Evolutionary conservation across 1,140 invertebrate species (phyloP).

Genomic region (Drosophila kanapiae): DNA sequence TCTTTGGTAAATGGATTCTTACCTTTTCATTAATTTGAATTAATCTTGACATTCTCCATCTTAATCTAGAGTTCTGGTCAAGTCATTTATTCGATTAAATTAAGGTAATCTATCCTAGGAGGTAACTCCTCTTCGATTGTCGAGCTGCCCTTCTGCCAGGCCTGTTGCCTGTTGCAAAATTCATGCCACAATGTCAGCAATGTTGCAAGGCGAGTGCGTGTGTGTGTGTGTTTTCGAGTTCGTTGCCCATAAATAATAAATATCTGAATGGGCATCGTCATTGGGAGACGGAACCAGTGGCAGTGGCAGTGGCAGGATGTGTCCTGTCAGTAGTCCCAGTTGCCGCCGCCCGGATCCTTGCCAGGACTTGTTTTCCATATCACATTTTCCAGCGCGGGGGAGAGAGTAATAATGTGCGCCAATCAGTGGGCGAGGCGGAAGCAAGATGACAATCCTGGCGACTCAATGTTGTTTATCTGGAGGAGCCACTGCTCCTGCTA

Average conservation of each 20-base stretch:
- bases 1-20: too few relatives aligned
- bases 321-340: slow-evolving; percentile 27
- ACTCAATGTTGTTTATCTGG: slow-evolving; percentile 32
- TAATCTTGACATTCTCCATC: not conserved
- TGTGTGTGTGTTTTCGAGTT: slow-evolving; percentile 37
- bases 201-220: slow-evolving; percentile 27
- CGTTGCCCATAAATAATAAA: slow-evolving; percentile 45
- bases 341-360: slow-evolving; percentile 17
- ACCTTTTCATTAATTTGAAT: not conserved
- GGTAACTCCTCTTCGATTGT: slow-evolving; percentile 17
- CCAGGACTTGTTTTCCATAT: slow-evolving; percentile 30
- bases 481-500: not conserved
- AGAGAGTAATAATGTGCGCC: slow-evolving; percentile 78
- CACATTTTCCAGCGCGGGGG: slow-evolving; percentile 34
- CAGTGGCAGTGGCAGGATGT: slow-evolving; percentile 19
- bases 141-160: not conserved
- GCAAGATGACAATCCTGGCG: slow-evolving; percentile 34
- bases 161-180: slow-evolving; percentile 61
- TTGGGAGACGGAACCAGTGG: slow-evolving; percentile 45
- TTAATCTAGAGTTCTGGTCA: too few relatives aligned
- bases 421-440: slow-evolving; percentile 53
- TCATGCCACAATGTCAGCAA: slow-evolving; percentile 54
- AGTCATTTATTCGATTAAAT: not conserved
- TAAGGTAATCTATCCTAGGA: too few relatives aligned
- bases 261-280: slow-evolving; percentile 58